phyloP scores from a whole-genome alignment of 2,797 vertebrate species.

The Sebastes nivosus region DNA sequence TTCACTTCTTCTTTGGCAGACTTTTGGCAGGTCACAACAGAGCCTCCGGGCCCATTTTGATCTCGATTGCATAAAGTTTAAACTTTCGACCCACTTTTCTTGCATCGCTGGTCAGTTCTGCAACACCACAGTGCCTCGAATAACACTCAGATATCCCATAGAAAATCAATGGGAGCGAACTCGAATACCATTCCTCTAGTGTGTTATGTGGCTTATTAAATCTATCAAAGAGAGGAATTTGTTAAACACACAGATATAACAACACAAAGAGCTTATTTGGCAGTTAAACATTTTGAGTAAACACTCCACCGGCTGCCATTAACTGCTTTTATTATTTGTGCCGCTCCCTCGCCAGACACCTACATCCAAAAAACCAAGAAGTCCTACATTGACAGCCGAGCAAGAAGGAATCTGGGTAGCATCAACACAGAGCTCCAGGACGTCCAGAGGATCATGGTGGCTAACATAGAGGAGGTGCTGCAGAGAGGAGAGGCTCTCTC shows the following conservation, averaged over 20 bases:
- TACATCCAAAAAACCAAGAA: constrained; percentile 99
- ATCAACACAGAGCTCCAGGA: constrained; percentile 99
- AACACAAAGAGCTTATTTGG: neutral
- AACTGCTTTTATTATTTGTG: neutral
- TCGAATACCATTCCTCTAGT: neutral
- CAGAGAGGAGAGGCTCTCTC: constrained; percentile 96
- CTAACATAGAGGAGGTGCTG: constrained; percentile 97
- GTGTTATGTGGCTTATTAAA: neutral
- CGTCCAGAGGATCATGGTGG: constrained; percentile 99
- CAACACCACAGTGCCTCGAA: neutral
- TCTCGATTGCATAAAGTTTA: neutral
- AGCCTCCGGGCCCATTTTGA: neutral
- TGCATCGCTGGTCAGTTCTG: neutral
- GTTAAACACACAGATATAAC: neutral
- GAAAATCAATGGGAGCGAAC: neutral
- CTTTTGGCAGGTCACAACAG: neutral
- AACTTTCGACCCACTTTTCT: neutral
- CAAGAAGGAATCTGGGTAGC: constrained; percentile 93
- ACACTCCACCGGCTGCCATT: neutral
- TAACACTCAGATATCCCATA: neutral
- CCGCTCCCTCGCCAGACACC: constrained; percentile 84
- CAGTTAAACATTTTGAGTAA: neutral
- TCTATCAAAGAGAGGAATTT: neutral
- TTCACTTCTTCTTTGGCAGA: neutral
- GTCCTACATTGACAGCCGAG: constrained; percentile 96